These are phyloP conservation scores for Acropora tenuis DNA, from an alignment of 64 coral and sea anemone genomes.

Conservation along the genomic window DNA sequence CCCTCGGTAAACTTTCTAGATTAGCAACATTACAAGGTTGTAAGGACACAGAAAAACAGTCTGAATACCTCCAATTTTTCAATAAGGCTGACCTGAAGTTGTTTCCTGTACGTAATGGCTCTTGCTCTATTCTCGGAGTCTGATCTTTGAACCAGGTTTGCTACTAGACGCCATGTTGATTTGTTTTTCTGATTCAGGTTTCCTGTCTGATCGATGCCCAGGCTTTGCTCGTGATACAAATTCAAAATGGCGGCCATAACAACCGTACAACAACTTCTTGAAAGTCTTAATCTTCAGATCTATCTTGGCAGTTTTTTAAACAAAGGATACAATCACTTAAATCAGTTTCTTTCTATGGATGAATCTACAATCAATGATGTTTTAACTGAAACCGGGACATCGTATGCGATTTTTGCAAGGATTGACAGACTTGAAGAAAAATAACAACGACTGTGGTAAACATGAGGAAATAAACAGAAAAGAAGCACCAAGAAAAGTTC, in stretches of 20 bases:
- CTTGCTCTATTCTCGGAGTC: conserved; percentile 44
- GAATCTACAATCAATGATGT: conserved; percentile 54
- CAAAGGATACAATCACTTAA: conserved; percentile 40
- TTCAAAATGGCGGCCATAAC: no score
- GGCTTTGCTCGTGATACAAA: no score
- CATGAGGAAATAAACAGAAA: conserved; percentile 9
- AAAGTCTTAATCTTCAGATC: conserved; percentile 32
- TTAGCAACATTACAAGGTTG: conserved; percentile 43
- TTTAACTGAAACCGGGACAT: conserved; percentile 43
- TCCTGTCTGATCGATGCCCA: no score
- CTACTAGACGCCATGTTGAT: no score
- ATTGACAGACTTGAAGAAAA: conserved; percentile 44
- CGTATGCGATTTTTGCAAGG: conserved; percentile 43
- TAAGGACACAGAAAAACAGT: conserved; percentile 43
- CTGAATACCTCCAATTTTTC: conserved; percentile 30
- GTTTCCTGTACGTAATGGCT: conserved; percentile 36
- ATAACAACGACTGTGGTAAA: background rate
- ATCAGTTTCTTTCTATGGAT: conserved; percentile 50
- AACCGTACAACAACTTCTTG: conserved; percentile 30
- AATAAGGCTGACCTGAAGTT: conserved; percentile 18
- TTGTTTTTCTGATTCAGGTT: no score
- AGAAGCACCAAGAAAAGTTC: conserved; percentile 34
- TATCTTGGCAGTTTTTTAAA: conserved; percentile 37
- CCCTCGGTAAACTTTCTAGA: conserved; percentile 32
- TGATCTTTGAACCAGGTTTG: no score